phyloP scores from a whole-genome alignment of 2,113 vertebrate species.

The human region GRCh38 chr19:6240501-6241000 shows the following conservation, averaged over 20 bases:
- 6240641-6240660: background rate
- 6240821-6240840: background rate
- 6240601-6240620: background rate
- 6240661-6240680: background rate
- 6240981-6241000: background rate
- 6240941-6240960: background rate
- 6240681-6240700: background rate
- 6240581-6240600: background rate
- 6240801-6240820: background rate
- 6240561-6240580: fast-evolving
- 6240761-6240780: background rate
- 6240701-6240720: background rate
- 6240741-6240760: background rate
- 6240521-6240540: background rate
- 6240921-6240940: background rate
- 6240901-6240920: background rate
- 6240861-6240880: background rate
- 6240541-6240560: too few species aligned
- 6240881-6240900: background rate
- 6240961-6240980: background rate
- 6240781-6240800: too few species aligned
- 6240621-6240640: background rate
- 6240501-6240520: background rate
- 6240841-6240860: background rate
- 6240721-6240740: background rate